These are phyloP conservation scores for Paraescarpia echinospica DNA, from an alignment of 1,140 invertebrate genomes.

Conservation along the genomic window DNA sequence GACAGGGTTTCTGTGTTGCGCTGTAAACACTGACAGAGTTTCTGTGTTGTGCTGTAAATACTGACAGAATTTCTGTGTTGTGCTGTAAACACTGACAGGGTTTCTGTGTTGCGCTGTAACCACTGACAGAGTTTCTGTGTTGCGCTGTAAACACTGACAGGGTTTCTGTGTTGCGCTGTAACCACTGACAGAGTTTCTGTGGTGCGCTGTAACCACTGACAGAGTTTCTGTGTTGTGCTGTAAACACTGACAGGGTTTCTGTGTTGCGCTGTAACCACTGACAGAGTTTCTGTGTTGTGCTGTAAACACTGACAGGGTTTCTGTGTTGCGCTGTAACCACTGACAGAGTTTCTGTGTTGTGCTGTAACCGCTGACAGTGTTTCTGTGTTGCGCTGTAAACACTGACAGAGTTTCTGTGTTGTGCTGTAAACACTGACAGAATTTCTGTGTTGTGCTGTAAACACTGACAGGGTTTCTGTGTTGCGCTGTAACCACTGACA, in stretches of 20 bases:
- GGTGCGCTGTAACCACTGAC: too few species aligned
- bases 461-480: not conserved
- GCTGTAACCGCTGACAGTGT: too few species aligned
- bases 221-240: too few species aligned
- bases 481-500: not conserved
- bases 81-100: not conserved
- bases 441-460: too few species aligned
- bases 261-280: not conserved
- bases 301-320: not conserved
- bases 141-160: not conserved
- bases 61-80: too few species aligned
- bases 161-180: conserved; percentile 73
- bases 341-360: conserved; percentile 68
- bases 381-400: too few species aligned
- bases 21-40: too few species aligned
- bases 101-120: too few species aligned
- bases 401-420: too few species aligned
- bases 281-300: too few species aligned
- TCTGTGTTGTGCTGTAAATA: not conserved
- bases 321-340: not conserved
- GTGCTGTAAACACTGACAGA: not conserved
- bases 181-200: too few species aligned
- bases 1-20: too few species aligned
- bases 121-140: not conserved
- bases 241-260: not conserved